phyloP scores from a whole-genome alignment of 2,113 vertebrate species.

The Fulica atra region DNA sequence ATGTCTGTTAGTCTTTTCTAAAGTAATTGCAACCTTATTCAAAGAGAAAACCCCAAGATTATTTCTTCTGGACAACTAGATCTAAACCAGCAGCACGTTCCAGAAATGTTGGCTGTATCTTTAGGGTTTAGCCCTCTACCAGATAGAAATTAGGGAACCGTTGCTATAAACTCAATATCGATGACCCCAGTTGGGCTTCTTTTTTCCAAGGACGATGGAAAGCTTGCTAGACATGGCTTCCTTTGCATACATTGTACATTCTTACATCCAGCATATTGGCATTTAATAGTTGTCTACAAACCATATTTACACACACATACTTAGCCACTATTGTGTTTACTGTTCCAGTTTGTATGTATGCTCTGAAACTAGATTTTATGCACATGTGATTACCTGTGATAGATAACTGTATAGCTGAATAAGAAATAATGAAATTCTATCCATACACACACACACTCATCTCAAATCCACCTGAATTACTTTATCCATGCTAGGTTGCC shows the following conservation, averaged over 20 bases:
- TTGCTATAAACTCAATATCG: neutral
- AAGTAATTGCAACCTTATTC: neutral
- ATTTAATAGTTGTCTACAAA: neutral
- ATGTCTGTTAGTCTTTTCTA: neutral
- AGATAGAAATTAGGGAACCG: neutral
- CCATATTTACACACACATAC: neutral
- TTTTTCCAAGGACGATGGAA: neutral
- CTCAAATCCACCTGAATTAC: neutral
- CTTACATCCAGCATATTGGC: neutral
- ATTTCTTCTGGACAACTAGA: neutral
- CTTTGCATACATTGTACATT: neutral
- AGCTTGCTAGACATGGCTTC: fast-evolving
- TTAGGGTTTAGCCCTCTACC: neutral
- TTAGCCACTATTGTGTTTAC: neutral
- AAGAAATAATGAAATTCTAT: neutral
- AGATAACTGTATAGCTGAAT: neutral
- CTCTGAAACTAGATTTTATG: neutral
- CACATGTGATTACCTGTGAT: neutral
- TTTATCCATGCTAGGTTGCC: neutral
- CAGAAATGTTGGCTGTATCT: neutral
- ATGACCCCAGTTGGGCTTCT: fast-evolving
- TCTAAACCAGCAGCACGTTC: neutral
- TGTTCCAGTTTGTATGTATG: neutral
- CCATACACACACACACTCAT: neutral
- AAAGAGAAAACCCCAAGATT: neutral